Percentiles rank a stretch among this genome's conserved stretches.
phyloP scores from a whole-genome alignment of 2,888 invertebrate species.

The Apoda limacodes region DNA sequence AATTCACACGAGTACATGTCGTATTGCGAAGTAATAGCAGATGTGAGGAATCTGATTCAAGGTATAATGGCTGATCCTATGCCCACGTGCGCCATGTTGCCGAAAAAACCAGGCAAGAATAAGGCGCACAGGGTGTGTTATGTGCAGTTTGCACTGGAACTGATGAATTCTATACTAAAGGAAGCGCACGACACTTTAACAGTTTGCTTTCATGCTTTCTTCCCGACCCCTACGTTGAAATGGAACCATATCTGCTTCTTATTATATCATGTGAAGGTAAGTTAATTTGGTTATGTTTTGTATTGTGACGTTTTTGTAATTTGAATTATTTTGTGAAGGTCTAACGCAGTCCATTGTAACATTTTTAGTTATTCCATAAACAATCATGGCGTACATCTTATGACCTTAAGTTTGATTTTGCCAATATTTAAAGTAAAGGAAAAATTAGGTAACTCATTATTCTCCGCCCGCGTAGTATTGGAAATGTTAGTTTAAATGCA shows the following conservation, averaged over 20 bases:
- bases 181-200: slow-evolving; percentile 94
- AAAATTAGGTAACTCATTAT: too few relatives aligned
- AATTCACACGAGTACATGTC: slow-evolving; percentile 77
- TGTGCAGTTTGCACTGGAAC: slow-evolving; percentile 63
- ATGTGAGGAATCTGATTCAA: slow-evolving; percentile 83
- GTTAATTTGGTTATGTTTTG: slow-evolving; percentile 11
- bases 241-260: slow-evolving; percentile 93
- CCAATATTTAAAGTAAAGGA: too few relatives aligned
- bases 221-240: slow-evolving; percentile 92
- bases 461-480: too few relatives aligned
- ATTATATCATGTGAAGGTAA: slow-evolving; percentile 75
- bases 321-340: too few relatives aligned
- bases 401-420: too few relatives aligned
- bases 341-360: too few relatives aligned
- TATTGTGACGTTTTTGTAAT: too few relatives aligned
- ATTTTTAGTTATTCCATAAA: too few relatives aligned
- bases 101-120: slow-evolving; percentile 42
- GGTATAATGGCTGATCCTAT: slow-evolving; percentile 82
- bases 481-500: too few relatives aligned
- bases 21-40: slow-evolving; percentile 87
- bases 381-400: too few relatives aligned
- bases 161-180: slow-evolving; percentile 81
- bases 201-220: slow-evolving; percentile 95
- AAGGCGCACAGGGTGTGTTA: slow-evolving; percentile 50
- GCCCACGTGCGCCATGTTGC: slow-evolving; percentile 45